phyloP scores from a whole-genome alignment of 2,797 vertebrate species.

The Pygocentrus nattereri region DNA sequence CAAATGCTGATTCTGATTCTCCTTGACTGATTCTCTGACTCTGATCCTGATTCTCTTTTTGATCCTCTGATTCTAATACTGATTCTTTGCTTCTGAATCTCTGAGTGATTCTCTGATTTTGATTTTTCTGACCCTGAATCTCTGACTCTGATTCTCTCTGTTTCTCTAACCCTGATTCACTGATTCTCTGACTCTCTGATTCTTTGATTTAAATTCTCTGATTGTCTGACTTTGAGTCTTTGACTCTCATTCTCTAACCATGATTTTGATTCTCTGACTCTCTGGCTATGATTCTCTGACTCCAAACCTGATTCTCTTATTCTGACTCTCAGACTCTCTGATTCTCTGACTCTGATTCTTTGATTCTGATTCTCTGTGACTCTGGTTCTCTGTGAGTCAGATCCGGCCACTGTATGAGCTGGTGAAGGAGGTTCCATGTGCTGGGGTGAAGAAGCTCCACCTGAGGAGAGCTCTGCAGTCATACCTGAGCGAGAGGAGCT shows the following conservation, averaged over 20 bases:
- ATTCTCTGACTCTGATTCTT: neutral
- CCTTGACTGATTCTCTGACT: neutral
- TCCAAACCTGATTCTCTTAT: neutral
- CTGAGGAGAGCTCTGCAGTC: conserved; percentile 86
- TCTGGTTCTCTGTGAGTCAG: conserved; percentile 78
- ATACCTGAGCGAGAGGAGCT: conserved; percentile 83
- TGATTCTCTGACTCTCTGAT: no score
- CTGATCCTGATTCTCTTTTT: no score
- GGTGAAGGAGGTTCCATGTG: conserved; percentile 92
- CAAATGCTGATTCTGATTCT: neutral
- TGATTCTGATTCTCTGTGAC: neutral
- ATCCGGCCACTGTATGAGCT: conserved; percentile 88
- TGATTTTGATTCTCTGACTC: neutral
- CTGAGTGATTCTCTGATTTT: neutral
- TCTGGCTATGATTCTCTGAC: neutral
- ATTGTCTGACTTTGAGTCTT: neutral
- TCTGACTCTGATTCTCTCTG: neutral
- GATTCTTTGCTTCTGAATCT: neutral
- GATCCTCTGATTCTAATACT: neutral
- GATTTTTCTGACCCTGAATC: neutral
- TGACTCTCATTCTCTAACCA: neutral
- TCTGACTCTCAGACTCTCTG: neutral
- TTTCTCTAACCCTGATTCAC: neutral
- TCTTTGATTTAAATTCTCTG: neutral
- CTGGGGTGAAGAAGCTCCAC: conserved; percentile 84